Evolutionary conservation across 2,113 vertebrate genomes (phyloP).

Genomic region (Rhegmatorhina hoffmannsi): DNA sequence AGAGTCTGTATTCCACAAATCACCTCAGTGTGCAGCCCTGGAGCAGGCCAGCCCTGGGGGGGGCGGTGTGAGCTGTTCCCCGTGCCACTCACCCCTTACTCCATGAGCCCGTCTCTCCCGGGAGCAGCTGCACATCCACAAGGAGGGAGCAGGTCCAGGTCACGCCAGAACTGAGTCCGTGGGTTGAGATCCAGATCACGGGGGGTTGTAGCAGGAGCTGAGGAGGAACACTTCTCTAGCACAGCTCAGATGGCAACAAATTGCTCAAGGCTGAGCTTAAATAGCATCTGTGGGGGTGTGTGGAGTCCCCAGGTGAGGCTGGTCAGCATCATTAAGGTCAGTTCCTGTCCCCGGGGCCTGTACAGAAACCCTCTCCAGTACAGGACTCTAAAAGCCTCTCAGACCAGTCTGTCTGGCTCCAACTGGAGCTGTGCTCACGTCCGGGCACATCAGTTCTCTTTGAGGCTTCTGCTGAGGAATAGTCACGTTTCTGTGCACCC

Average conservation of each 20-base stretch:
- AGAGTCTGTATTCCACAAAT: too few species aligned
- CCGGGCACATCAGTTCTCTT: background rate
- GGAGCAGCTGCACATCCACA: background rate
- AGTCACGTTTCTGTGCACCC: background rate
- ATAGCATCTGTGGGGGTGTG: background rate
- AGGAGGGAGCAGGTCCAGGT: background rate
- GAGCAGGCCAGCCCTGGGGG: background rate
- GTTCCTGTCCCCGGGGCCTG: background rate
- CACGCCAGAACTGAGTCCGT: background rate
- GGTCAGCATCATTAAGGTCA: background rate
- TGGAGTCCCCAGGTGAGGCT: background rate
- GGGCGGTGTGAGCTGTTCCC: rapidly evolving
- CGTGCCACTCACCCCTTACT: background rate
- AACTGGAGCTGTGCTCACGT: background rate
- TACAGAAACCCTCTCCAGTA: background rate
- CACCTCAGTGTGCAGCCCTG: background rate
- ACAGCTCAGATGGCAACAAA: rapidly evolving
- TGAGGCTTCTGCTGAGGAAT: background rate
- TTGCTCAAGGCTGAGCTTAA: background rate
- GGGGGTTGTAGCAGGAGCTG: rapidly evolving
- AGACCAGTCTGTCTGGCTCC: background rate
- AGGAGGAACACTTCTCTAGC: background rate
- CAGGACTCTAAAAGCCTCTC: background rate
- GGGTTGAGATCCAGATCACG: background rate
- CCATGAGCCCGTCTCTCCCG: background rate